Evolutionary conservation across 2,888 invertebrate genomes (phyloP).

Genomic region (Tetrapedia diversipes): DNA sequence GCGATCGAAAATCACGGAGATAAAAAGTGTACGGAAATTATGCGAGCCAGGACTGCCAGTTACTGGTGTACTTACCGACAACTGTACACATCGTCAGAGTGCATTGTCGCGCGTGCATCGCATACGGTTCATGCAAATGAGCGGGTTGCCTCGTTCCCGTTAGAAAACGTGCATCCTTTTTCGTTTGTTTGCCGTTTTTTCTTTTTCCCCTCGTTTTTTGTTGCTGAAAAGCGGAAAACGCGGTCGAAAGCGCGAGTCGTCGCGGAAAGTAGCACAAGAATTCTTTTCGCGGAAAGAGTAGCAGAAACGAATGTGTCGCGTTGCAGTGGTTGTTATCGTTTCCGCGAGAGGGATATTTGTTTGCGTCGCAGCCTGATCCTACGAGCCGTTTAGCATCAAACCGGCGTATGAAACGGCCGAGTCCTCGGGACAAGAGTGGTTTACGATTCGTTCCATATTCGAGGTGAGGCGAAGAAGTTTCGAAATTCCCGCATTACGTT

Average conservation of each 20-base stretch:
- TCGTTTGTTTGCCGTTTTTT: too few species aligned
- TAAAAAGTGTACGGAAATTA: constrained; percentile 9
- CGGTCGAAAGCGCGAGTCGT: not conserved
- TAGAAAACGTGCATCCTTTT: not conserved
- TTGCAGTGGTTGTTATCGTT: not conserved
- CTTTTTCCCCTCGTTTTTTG: too few species aligned
- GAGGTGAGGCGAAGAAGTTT: not conserved
- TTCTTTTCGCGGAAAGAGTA: not conserved
- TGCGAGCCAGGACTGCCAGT: not conserved
- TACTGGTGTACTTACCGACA: constrained; percentile 17
- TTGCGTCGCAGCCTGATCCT: not conserved
- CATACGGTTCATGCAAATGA: not conserved
- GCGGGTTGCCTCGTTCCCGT: not conserved
- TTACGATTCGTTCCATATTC: not conserved
- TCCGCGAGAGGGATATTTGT: not conserved
- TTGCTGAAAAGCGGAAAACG: not conserved
- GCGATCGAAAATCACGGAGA: not conserved
- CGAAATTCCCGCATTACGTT: not conserved
- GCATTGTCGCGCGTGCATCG: constrained; percentile 2
- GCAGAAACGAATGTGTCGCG: too few species aligned
- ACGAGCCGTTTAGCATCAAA: not conserved
- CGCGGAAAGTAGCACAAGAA: not conserved
- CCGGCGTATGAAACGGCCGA: not conserved
- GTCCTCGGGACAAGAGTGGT: not conserved
- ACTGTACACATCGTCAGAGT: constrained; percentile 1